Evolutionary conservation across 2,888 invertebrate genomes (phyloP).

Genomic region (Galerucella calmariensis): DNA sequence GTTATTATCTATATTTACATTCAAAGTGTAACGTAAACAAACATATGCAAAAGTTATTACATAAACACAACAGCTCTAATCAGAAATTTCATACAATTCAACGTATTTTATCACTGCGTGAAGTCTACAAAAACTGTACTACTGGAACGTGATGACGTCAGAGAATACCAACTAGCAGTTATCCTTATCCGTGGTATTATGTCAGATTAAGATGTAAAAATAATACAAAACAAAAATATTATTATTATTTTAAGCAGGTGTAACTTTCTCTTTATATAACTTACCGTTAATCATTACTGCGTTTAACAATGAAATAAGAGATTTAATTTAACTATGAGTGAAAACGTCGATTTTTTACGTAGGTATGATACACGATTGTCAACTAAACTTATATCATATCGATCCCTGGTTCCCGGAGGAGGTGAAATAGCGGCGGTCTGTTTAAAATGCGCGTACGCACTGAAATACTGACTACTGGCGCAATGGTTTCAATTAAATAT

Average conservation of each 20-base stretch:
- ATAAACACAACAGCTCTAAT: neutral
- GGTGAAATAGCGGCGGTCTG: neutral
- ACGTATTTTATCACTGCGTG: no score
- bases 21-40: neutral
- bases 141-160: conserved; percentile 12
- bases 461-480: conserved; percentile 40
- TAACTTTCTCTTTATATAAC: conserved; percentile 15
- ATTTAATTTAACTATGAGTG: neutral
- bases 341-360: conserved; percentile 5
- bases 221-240: neutral
- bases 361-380: conserved; percentile 6
- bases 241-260: neutral
- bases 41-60: neutral
- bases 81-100: neutral
- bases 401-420: conserved; percentile 11
- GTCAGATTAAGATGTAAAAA: conserved; percentile 3
- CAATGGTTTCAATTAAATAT: conserved; percentile 20
- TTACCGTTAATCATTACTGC: conserved; percentile 40
- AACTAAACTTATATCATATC: conserved; percentile 12
- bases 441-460: conserved; percentile 38
- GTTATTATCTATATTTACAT: neutral
- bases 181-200: neutral
- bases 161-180: neutral
- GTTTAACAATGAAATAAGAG: conserved; percentile 8
- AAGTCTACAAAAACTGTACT: neutral